phyloP scores from a whole-genome alignment of 2,888 invertebrate species.

The Spisula subtruncata region DNA sequence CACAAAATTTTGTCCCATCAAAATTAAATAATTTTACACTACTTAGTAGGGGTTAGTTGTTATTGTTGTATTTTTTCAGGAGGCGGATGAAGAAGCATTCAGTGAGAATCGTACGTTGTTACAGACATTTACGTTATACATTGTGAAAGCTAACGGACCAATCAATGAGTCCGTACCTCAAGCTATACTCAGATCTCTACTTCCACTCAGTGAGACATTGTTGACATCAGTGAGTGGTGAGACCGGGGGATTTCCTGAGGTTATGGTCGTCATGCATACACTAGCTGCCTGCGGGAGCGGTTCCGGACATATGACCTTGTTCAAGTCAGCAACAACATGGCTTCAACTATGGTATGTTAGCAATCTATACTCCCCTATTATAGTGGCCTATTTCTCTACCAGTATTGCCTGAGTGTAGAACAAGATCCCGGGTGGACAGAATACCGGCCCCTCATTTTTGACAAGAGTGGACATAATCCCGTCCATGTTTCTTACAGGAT shows the following conservation, averaged over 20 bases:
- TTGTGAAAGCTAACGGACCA: constrained; percentile 91
- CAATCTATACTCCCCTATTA: too few species aligned
- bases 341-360: constrained; percentile 88
- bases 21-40: too few species aligned
- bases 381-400: too few species aligned
- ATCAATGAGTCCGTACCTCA: constrained; percentile 90
- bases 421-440: too few species aligned
- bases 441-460: too few species aligned
- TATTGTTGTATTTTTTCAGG: neutral
- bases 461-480: too few species aligned
- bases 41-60: too few species aligned
- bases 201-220: constrained; percentile 92
- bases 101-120: constrained; percentile 92
- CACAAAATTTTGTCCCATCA: too few species aligned
- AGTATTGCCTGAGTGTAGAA: too few species aligned
- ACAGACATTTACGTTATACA: constrained; percentile 92
- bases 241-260: constrained; percentile 90
- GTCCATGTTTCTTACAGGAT: too few species aligned
- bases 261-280: constrained; percentile 93
- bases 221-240: constrained; percentile 86
- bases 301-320: constrained; percentile 93
- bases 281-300: constrained; percentile 95
- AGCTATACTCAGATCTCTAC: constrained; percentile 92
- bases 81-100: constrained; percentile 83
- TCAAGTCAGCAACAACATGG: constrained; percentile 94